These are phyloP conservation scores for Choreutis nemorana DNA, from an alignment of 2,888 invertebrate genomes.

Conservation along the genomic window DNA sequence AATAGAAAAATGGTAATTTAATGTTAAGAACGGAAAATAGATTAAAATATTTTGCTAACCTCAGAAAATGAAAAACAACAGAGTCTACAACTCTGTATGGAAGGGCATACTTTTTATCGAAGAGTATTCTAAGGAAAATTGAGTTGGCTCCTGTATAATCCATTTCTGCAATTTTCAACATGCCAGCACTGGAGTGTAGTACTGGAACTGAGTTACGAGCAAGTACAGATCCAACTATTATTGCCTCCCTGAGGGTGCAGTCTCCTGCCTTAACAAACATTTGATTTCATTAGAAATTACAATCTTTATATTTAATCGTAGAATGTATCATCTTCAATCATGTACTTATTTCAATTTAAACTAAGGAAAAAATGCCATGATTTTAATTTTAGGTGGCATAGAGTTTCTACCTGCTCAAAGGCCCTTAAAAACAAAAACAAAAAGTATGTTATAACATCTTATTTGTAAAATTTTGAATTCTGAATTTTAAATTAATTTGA, in stretches of 20 bases:
- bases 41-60: constrained; percentile 56
- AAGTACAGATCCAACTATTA: constrained; percentile 92
- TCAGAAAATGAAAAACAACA: constrained; percentile 91
- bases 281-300: too few species aligned
- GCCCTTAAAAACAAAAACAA: too few species aligned
- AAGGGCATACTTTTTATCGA: constrained; percentile 97
- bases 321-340: background rate
- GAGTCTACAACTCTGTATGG: constrained; percentile 96
- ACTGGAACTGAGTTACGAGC: constrained; percentile 93
- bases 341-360: too few species aligned
- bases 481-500: too few species aligned
- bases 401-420: too few species aligned
- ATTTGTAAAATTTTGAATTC: too few species aligned
- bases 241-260: constrained; percentile 94
- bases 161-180: constrained; percentile 97
- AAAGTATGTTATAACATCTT: too few species aligned
- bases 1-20: constrained; percentile 5
- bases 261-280: constrained; percentile 75
- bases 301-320: constrained; percentile 2
- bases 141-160: constrained; percentile 96
- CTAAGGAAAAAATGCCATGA: too few species aligned
- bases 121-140: constrained; percentile 90
- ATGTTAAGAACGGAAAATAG: background rate
- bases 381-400: too few species aligned
- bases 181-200: constrained; percentile 93